Conservation (phyloP, 2,888 invertebrate genomes). For the Diadegma fenestrale region DNA sequence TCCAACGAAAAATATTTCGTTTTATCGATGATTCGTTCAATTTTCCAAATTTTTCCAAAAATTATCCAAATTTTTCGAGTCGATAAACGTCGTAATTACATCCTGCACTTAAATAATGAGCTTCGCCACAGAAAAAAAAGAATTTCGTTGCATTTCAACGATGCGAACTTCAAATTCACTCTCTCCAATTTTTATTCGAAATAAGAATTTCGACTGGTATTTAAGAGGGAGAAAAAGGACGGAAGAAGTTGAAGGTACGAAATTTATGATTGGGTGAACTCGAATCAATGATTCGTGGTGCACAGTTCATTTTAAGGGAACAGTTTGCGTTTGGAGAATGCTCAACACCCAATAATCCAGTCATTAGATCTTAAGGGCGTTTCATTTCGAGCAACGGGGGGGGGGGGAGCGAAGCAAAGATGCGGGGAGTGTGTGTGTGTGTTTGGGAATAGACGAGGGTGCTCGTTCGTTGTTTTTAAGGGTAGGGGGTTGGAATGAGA, state of each 20-base stretch:
- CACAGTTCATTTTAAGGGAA: slow-evolving; percentile 39
- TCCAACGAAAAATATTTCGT: too few species aligned
- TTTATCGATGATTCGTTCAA: too few species aligned
- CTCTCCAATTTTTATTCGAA: too few species aligned
- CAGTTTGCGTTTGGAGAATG: slow-evolving; percentile 68
- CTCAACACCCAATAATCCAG: slow-evolving; percentile 81
- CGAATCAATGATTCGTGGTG: slow-evolving; percentile 22
- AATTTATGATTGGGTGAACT: slow-evolving; percentile 9
- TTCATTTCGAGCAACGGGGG: slow-evolving; percentile 65
- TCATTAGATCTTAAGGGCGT: slow-evolving; percentile 80
- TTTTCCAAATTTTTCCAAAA: too few species aligned
- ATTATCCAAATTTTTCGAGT: too few species aligned
- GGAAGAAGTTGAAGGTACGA: not conserved
- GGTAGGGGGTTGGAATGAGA: not conserved
- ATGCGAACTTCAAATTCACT: not conserved
- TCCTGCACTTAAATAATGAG: too few species aligned
- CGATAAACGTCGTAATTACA: too few species aligned
- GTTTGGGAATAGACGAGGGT: slow-evolving; percentile 60
- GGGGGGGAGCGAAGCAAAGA: slow-evolving; percentile 27
- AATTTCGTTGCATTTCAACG: too few species aligned
- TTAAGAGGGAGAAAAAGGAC: not conserved
- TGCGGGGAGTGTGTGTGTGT: slow-evolving; percentile 40
- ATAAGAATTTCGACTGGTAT: too few species aligned
- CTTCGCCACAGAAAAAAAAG: too few species aligned
- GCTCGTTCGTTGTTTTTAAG: slow-evolving; percentile 26